These are phyloP conservation scores for Gambusia yucatana DNA, from an alignment of 2,797 vertebrate genomes.

Conservation along the genomic window DNA sequence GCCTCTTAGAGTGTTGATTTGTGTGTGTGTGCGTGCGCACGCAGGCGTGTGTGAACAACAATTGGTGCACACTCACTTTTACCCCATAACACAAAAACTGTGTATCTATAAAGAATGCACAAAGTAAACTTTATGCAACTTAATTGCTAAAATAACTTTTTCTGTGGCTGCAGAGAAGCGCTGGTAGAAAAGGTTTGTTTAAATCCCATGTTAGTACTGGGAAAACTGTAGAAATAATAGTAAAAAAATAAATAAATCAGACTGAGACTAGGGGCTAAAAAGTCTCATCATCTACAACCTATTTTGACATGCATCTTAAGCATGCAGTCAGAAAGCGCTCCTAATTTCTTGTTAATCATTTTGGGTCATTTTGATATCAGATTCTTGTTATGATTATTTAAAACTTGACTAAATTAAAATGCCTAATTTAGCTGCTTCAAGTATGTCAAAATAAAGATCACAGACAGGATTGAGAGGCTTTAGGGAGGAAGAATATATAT, in stretches of 20 bases:
- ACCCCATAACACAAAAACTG: constrained; percentile 16
- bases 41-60: not conserved
- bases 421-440: constrained; percentile 5
- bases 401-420: constrained; percentile 19
- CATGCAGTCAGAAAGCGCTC: constrained; percentile 15
- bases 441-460: constrained; percentile 4
- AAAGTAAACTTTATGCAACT: constrained; percentile 33
- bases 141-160: constrained; percentile 25
- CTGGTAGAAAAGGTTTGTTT: constrained; percentile 17
- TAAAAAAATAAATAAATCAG: not conserved
- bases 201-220: not conserved
- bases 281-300: constrained; percentile 37
- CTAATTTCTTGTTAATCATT: constrained; percentile 28
- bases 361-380: constrained; percentile 14
- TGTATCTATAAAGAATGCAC: constrained; percentile 31
- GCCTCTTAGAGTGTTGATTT: constrained; percentile 16
- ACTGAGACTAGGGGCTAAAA: not conserved
- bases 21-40: constrained; percentile 9
- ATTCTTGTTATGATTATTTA: constrained; percentile 21
- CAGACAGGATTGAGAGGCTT: constrained; percentile 7
- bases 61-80: constrained; percentile 12
- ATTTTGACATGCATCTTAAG: constrained; percentile 30
- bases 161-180: constrained; percentile 18
- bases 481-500: constrained; percentile 24
- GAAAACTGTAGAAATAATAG: not conserved